phyloP scores from a whole-genome alignment of 1,140 invertebrate species.

The Pogonomyrmex californicus region DNA sequence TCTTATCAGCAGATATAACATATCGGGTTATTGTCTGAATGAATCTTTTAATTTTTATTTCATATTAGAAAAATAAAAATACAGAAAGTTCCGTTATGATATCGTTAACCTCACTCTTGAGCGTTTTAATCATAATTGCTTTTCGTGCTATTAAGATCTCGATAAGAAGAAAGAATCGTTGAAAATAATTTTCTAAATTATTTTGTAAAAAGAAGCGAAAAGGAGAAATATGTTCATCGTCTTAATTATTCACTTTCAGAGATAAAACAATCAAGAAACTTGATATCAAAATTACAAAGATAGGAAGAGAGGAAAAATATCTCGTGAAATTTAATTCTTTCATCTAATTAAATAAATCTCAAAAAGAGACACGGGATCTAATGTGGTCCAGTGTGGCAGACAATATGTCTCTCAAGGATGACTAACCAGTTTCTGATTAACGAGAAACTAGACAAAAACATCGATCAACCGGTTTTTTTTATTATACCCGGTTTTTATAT shows the following conservation, averaged over 20 bases:
- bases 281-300: not conserved
- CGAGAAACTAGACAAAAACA: slow-evolving; percentile 1
- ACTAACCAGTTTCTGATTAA: slow-evolving; percentile 24
- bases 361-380: not conserved
- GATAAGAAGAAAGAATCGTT: not conserved
- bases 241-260: too few relatives aligned
- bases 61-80: not conserved
- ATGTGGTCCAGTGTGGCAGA: not conserved
- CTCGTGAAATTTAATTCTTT: not conserved
- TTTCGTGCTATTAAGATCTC: not conserved
- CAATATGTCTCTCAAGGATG: not conserved
- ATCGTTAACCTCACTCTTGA: not conserved
- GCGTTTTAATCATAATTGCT: not conserved
- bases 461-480: slow-evolving; percentile 16
- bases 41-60: not conserved
- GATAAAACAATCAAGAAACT: not conserved
- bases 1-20: slow-evolving; percentile 21
- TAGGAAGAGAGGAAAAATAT: not conserved
- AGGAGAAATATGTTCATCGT: not conserved
- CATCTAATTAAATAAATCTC: not conserved
- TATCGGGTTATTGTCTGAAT: not conserved
- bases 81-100: not conserved
- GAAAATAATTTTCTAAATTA: not conserved
- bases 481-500: slow-evolving; percentile 1
- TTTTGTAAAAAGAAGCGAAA: not conserved